Evolutionary conservation across 2,888 invertebrate genomes (phyloP).

Genomic region (Phalangium opilio): DNA sequence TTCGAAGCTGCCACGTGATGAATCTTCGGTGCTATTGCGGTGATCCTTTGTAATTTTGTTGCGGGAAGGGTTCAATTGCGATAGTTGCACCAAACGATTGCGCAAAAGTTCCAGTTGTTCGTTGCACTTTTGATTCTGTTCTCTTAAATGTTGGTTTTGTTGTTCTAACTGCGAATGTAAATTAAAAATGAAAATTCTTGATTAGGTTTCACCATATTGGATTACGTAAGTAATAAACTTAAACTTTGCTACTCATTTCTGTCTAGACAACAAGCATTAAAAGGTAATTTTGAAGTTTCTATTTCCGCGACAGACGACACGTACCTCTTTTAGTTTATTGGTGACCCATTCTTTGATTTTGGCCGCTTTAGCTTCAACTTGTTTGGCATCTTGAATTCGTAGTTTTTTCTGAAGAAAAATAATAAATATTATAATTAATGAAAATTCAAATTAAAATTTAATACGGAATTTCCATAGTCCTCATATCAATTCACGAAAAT

Average conservation of each 20-base stretch:
- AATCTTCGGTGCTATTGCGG: constrained; percentile 5
- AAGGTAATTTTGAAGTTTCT: no score
- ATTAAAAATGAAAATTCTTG: no score
- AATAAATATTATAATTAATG: no score
- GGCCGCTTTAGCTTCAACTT: constrained; percentile 89
- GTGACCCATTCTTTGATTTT: constrained; percentile 98
- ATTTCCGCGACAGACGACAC: constrained; percentile 8
- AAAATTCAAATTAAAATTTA: no score
- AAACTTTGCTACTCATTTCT: no score
- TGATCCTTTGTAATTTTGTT: no score
- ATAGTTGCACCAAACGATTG: constrained; percentile 42
- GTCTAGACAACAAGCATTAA: not conserved
- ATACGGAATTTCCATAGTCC: no score
- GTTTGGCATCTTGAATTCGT: constrained; percentile 75
- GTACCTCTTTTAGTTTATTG: constrained; percentile 70
- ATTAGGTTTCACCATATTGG: no score
- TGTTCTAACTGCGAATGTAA: constrained; percentile 51
- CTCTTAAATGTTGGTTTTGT: constrained; percentile 77
- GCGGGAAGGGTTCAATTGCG: constrained; percentile 6
- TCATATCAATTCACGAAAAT: no score
- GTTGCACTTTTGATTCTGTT: constrained; percentile 91
- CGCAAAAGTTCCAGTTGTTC: constrained; percentile 78
- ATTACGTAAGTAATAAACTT: no score
- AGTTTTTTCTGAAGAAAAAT: constrained; percentile 47
- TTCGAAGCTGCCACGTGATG: constrained; percentile 15